A percentile compares a stretch with the other conserved stretches of the same genome.
Conservation (phyloP, 2,797 vertebrate species). For the Leptoclinus maculatus region DNA sequence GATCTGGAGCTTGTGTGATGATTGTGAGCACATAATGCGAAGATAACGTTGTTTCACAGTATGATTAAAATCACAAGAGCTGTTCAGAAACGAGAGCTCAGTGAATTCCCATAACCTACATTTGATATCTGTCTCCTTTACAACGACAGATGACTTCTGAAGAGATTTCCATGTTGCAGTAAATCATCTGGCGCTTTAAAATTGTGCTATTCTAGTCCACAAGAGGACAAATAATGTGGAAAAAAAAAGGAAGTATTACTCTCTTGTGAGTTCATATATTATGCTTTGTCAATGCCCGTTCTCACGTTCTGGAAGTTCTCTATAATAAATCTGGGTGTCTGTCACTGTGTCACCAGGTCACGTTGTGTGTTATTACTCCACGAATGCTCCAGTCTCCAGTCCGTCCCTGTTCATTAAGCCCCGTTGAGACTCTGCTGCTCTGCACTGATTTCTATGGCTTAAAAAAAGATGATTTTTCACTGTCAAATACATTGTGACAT, state of each 20-base stretch:
- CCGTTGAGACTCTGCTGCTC: background rate
- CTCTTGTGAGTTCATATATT: constrained; percentile 27
- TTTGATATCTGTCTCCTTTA: constrained; percentile 10
- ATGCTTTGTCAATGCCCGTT: constrained; percentile 8
- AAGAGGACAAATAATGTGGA: constrained; percentile 27
- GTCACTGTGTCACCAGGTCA: constrained; percentile 20
- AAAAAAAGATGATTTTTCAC: constrained; percentile 11
- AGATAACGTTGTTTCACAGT: background rate
- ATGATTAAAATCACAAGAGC: background rate
- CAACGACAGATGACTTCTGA: background rate
- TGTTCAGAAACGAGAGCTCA: constrained; percentile 11
- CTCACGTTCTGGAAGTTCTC: background rate
- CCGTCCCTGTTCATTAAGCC: constrained; percentile 16
- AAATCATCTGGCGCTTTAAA: constrained; percentile 24
- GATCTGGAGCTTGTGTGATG: background rate
- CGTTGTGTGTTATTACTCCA: constrained; percentile 26
- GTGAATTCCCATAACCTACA: constrained; percentile 28
- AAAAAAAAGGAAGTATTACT: constrained; percentile 14
- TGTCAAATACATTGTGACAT: background rate
- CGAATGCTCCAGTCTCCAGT: constrained; percentile 1
- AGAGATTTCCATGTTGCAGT: constrained; percentile 21
- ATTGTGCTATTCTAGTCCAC: background rate
- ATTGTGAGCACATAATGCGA: background rate
- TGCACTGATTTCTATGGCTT: background rate
- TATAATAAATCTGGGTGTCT: constrained; percentile 6